Conservation (phyloP, 1,140 invertebrate genomes). For the Vanessa atalanta region DNA sequence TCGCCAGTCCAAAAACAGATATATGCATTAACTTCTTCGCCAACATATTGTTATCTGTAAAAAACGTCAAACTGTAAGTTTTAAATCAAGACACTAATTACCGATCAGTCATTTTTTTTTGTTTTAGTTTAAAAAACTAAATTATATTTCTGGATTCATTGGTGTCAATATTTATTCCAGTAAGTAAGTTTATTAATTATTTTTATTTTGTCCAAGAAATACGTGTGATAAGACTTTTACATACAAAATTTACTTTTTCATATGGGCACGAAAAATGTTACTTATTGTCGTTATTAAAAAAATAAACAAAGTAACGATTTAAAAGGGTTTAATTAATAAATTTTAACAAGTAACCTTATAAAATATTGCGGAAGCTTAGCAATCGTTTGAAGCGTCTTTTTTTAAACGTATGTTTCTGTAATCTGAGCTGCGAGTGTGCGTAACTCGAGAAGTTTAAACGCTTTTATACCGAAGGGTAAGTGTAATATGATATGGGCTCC, state of each 20-base stretch:
- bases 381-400: neutral
- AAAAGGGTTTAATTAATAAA: neutral
- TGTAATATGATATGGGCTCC: constrained; percentile 68
- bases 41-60: constrained; percentile 59
- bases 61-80: neutral
- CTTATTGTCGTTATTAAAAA: neutral
- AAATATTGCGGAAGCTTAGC: neutral
- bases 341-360: neutral
- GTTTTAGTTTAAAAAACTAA: neutral
- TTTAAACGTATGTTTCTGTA: constrained; percentile 44
- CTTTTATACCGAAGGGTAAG: constrained; percentile 74
- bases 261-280: neutral
- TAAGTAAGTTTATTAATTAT: too few relatives aligned
- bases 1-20: constrained; percentile 50
- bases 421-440: constrained; percentile 56
- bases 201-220: too few relatives aligned
- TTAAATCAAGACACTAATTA: neutral
- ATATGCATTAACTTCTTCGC: constrained; percentile 53
- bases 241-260: neutral
- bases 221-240: too few relatives aligned
- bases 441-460: constrained; percentile 61
- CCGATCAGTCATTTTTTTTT: neutral
- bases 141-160: too few relatives aligned
- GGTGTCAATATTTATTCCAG: too few relatives aligned
- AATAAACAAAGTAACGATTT: neutral